A percentile compares a stretch with the other conserved stretches of the same genome.
These are phyloP conservation scores for Takifugu rubripes DNA, from an alignment of 2,797 vertebrate genomes.

Conservation along the genomic window DNA sequence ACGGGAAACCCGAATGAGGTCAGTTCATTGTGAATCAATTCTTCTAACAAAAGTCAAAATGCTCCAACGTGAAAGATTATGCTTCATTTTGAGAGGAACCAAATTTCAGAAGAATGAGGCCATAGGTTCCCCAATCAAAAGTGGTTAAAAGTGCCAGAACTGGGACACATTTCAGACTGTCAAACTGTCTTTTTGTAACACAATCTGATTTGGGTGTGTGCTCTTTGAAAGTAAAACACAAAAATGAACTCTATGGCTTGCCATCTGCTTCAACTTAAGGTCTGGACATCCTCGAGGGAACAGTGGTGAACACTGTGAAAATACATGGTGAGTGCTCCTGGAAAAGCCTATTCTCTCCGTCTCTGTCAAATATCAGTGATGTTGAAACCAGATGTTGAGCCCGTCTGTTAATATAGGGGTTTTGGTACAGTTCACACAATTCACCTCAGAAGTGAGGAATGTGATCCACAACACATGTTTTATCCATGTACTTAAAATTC, in stretches of 20 bases:
- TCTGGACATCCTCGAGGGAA: conserved; percentile 36
- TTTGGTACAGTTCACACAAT: conserved; percentile 17
- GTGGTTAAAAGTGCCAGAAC: background rate
- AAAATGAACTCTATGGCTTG: conserved; percentile 38
- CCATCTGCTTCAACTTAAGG: conserved; percentile 63
- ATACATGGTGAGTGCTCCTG: conserved; percentile 43
- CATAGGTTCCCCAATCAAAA: no score
- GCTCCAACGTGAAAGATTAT: no score
- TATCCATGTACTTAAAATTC: background rate
- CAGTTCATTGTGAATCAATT: no score
- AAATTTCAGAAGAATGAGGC: no score
- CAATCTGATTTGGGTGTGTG: conserved; percentile 38
- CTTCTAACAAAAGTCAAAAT: no score
- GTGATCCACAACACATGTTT: background rate
- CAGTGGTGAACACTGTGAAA: conserved; percentile 34
- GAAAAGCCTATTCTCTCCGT: conserved; percentile 25
- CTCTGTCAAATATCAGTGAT: conserved; percentile 50
- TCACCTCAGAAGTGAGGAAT: conserved; percentile 7
- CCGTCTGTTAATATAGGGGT: conserved; percentile 17
- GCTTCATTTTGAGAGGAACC: no score
- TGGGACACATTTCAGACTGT: background rate
- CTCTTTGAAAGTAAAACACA: conserved; percentile 17
- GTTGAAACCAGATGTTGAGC: conserved; percentile 63
- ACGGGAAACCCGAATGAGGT: no score
- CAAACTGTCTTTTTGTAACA: conserved; percentile 18